phyloP scores from a whole-genome alignment of 2,888 invertebrate species.

The Matsumyia berberina region DNA sequence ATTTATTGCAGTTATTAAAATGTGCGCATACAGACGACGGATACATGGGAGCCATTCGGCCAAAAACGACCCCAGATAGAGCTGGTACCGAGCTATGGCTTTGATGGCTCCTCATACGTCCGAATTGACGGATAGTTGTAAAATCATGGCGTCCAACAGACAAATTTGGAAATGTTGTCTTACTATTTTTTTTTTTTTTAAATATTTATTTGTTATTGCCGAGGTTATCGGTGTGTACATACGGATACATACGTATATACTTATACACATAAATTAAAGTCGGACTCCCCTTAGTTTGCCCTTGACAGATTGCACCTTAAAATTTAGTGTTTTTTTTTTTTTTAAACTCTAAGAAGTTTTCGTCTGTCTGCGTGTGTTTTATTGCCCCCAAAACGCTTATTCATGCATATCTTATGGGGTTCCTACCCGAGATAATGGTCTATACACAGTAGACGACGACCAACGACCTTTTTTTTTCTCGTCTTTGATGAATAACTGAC shows the following conservation, averaged over 20 bases:
- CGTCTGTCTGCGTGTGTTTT: slow-evolving; percentile 39
- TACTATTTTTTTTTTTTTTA: slow-evolving; percentile 54
- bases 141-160: slow-evolving; percentile 77
- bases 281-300: slow-evolving; percentile 54
- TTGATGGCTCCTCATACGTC: slow-evolving; percentile 60
- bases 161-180: slow-evolving; percentile 63
- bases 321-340: slow-evolving; percentile 39
- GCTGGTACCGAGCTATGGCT: slow-evolving; percentile 67
- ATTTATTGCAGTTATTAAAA: slow-evolving; percentile 82
- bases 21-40: slow-evolving; percentile 62
- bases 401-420: slow-evolving; percentile 48
- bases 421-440: slow-evolving; percentile 56
- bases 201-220: slow-evolving; percentile 72
- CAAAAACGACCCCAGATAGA: slow-evolving; percentile 53
- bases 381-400: slow-evolving; percentile 53
- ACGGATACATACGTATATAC: slow-evolving; percentile 10
- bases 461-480: slow-evolving; percentile 27
- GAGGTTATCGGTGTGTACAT: slow-evolving; percentile 20
- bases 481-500: slow-evolving; percentile 71
- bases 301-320: slow-evolving; percentile 71
- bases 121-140: slow-evolving; percentile 70
- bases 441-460: slow-evolving; percentile 48
- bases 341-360: slow-evolving; percentile 27
- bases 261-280: slow-evolving; percentile 46
- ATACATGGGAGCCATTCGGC: slow-evolving; percentile 52